Percentiles rank a stretch among this genome's conserved stretches.
Conservation (phyloP, 1,140 invertebrate species). For the Heliconius nattereri region DNA sequence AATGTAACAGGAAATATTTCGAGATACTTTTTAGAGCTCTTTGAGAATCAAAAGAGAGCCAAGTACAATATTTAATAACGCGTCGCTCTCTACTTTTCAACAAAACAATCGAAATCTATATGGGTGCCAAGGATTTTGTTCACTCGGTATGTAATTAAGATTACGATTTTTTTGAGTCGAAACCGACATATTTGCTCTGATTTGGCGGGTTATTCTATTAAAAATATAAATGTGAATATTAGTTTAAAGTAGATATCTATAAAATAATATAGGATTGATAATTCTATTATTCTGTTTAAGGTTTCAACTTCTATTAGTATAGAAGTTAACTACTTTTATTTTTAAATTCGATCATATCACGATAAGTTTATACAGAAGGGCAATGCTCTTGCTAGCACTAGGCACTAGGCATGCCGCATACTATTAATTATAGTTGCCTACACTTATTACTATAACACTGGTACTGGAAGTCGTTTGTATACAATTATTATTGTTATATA, state of each 20-base stretch:
- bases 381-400: conserved; percentile 37
- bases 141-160: too few species aligned
- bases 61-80: too few species aligned
- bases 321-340: conserved; percentile 25
- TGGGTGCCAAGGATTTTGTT: too few species aligned
- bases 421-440: conserved; percentile 35
- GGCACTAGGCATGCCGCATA: conserved; percentile 31
- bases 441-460: conserved; percentile 26
- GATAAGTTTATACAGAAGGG: conserved; percentile 42
- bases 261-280: not conserved
- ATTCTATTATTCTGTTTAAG: conserved; percentile 24
- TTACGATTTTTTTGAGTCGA: too few species aligned
- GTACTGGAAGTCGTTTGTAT: conserved; percentile 25
- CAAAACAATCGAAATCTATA: too few species aligned
- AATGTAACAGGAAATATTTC: too few species aligned
- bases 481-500: conserved; percentile 20
- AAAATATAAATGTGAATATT: too few species aligned
- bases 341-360: conserved; percentile 24
- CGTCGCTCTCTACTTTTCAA: too few species aligned
- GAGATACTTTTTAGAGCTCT: too few species aligned
- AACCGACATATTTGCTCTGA: too few species aligned
- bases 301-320: conserved; percentile 23
- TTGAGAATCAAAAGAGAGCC: too few species aligned
- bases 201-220: too few species aligned
- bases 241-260: not conserved